A percentile compares a stretch with the other conserved stretches of the same genome.
phyloP scores from a whole-genome alignment of 2,888 invertebrate genomes.

The Hemaris fuciformis region DNA sequence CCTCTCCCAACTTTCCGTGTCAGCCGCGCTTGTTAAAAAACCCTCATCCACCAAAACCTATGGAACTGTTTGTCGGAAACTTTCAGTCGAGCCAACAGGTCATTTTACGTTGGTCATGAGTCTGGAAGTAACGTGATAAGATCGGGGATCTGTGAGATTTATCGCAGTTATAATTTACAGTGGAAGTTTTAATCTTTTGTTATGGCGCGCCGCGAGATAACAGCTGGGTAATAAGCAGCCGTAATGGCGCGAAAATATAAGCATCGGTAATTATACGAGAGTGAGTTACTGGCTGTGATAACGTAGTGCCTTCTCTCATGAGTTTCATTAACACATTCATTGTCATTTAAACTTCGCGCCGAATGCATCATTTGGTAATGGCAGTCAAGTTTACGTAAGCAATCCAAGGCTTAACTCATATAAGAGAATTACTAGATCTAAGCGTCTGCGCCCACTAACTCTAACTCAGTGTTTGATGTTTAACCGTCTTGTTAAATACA shows the following conservation, averaged over 20 bases:
- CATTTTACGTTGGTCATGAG: background rate
- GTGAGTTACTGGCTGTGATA: background rate
- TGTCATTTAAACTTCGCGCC: background rate
- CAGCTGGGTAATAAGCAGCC: background rate
- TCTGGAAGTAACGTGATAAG: background rate
- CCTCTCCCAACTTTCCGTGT: background rate
- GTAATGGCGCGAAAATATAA: background rate
- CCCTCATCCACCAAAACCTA: background rate
- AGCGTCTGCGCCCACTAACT: background rate
- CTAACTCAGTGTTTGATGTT: background rate
- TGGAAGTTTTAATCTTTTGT: slow-evolving; percentile 37
- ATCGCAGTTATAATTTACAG: slow-evolving; percentile 38
- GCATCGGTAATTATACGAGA: background rate
- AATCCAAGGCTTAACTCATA: background rate
- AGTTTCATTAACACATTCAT: background rate
- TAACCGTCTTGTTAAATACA: background rate
- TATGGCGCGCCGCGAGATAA: background rate
- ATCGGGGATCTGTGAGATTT: slow-evolving; percentile 32
- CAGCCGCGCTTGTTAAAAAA: background rate
- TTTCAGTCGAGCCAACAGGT: background rate
- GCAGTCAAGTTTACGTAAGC: background rate
- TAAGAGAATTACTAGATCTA: background rate
- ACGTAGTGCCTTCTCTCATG: background rate
- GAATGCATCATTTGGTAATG: background rate
- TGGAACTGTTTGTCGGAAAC: background rate